Base-by-base conservation (phyloP, 2,797 vertebrate species). In the Melanitta fusca region DNA sequence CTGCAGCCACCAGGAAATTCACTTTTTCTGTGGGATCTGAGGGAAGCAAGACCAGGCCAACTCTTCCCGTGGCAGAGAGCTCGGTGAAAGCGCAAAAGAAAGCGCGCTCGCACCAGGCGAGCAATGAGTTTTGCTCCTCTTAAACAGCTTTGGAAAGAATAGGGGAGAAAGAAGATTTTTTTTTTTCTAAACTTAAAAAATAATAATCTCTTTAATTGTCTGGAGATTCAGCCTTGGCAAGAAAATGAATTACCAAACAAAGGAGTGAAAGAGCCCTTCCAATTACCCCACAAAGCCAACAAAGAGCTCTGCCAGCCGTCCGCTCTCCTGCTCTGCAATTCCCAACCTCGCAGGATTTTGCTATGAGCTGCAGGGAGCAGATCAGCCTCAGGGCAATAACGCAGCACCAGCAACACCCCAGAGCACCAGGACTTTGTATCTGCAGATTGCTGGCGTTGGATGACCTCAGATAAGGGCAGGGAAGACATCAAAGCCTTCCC, bases 381-480 rank as follows among this genome's bases (percentile, higher is more conserved):
- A 87, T 1, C 66, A 32, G 53, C 61, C 81, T 61, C 4, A 0
- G 0, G 38, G 74, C 0, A 5, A 28, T 80, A 95, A 69, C 15
- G 0, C n/a, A 39, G 54, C n/a, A 5, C 32, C 2, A 5, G 25
- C 56, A 47, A 62, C 0, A 0, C 74, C 86, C 32, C 75, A 73
- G 41, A 47, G 47, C 47, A 41, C 19, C 28, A 6, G 8, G 7
- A 14, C n/a, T 93, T 91, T 10, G 0, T 62, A 56, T 39, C 83
- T 61, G 62, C 80, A 47, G 62, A 49, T 79, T 34, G 21, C 19
- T 3, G n/a, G 34, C 0, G 39, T 82, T 54, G 53, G 7, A 39
- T n/a, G 51, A 85, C 14, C 93, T 73, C 89, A 81, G 89, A 79
- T 83, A 90, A 95, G 51, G 53, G 39, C 6, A 1, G n/a, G 62